Base-by-base conservation (phyloP, 2,797 vertebrate species). In the Megaceryle alcyon region DNA sequence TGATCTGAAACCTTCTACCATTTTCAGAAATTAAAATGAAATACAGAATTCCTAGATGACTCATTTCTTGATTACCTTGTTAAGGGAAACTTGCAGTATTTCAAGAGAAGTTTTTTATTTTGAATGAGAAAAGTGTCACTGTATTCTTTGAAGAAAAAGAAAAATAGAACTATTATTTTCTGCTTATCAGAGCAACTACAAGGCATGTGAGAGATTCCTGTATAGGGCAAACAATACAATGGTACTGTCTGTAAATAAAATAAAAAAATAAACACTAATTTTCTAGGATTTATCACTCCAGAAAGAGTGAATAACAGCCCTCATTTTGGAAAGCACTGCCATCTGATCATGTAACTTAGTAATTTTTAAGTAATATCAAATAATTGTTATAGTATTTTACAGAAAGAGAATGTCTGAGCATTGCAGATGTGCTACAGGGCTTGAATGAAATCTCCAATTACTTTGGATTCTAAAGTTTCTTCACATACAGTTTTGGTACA, bases 181-280 rank as follows among this genome's bases (percentile, higher is more conserved):
- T 53, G 9, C 6, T 53, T 75, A 71, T 44, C 8, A 79, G 14
- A 49, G 10, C 8, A 69, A 10, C 8, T 31, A 12, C 9, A 61
- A 69, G 0, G 0, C 7, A 23, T 1, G 3, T 2, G 10, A 71
- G 11, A 80, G 35, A 33, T 26, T 69, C 22, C 14, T 33, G 5
- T 23, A 49, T 1, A 37, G 19, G 14, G 22, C 7, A 82, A 25
- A 33, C 1, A 8, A 5, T 7, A 57, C 15, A 3, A 31, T 1
- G 5, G 15, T 16, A 51, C 14, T 16, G 15, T 28, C 28, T 28
- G 9, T 9, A 51, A 51, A 51, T 16, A 51, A 25, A 49, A 49
- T 26, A 28, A 28, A 51, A 46, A 12, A 51, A 9, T 28, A 51
- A 22, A 18, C 15, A 35, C 4, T 64, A 68, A 4, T 69, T 25